Base-by-base conservation (phyloP, 2,113 vertebrate species). In the Marmota monax region DNA sequence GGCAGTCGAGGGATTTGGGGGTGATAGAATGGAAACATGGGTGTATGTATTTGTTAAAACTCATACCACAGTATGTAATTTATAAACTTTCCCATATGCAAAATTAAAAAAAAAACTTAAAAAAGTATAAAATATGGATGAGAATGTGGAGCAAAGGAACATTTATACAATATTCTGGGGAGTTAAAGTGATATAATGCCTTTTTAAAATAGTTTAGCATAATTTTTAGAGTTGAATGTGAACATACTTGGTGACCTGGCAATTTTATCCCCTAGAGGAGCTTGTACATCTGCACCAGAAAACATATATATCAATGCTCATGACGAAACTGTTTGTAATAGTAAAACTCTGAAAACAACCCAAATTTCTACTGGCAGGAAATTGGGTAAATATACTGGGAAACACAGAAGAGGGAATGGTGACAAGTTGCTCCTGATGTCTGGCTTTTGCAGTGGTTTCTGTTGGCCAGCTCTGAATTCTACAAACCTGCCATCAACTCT, bases 81-180 rank as follows among this genome's bases (percentile, higher is more conserved):
- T 45, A 76, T 53, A 72, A 93, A 77, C 80, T 79, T 84, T 51
- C 74, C 18, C 32, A 82, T 69, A 84, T n/a, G 4, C 29, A 90
- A 92, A 58, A n/a, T 37, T 85, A 45, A 56, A 85, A 85, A 32
- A 79, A 58, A 88, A 77, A 29, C 65, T 92, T 77, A 32, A 89
- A 45, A 45, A 45, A 45, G 90, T 63, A 82, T 88, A 53, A 84
- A 74, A 18, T 58, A 11, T 39, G 56, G 53, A 2, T 88, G 5
- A 90, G 42, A 23, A 94, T 37, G 16, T 48, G 32, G n/a, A 92
- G 45, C 27, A 91, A 87, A 94, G 9, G 11, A 84, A 91, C 25
- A 92, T 58, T 84, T 94, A 67, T 58, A 78, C 12, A 84, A 58
- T 69, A 48, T 65, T 63, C 2, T 69, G 16, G 65, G 37, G 11